phyloP scores from a whole-genome alignment of 2,888 invertebrate species.

The Lithophane ornitopus region DNA sequence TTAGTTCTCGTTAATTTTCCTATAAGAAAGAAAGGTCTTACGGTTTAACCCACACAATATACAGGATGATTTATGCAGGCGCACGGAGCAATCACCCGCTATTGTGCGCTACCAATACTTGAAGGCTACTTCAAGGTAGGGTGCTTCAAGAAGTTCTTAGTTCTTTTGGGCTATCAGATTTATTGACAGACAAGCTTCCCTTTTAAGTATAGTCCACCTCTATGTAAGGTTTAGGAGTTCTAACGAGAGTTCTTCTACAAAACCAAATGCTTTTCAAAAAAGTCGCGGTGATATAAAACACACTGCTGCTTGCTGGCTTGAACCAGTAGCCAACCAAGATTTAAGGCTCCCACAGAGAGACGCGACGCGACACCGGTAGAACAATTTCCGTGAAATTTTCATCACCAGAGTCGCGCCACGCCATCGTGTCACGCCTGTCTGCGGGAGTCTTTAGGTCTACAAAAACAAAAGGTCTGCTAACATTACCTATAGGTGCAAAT shows the following conservation, averaged over 20 bases:
- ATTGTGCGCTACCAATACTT: slow-evolving; percentile 77
- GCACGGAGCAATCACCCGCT: slow-evolving; percentile 84
- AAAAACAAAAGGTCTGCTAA: not conserved
- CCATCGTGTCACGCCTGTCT: no score
- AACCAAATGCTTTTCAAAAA: not conserved
- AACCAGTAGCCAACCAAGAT: no score
- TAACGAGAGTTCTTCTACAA: not conserved
- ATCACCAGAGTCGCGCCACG: no score
- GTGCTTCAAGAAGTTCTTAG: slow-evolving; percentile 33
- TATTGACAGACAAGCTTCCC: not conserved
- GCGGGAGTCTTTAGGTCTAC: no score
- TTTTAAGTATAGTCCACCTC: not conserved
- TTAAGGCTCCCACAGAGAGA: no score
- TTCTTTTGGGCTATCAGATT: slow-evolving; percentile 39
- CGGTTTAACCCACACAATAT: slow-evolving; percentile 60
- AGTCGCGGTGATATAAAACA: not conserved
- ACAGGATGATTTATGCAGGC: slow-evolving; percentile 84
- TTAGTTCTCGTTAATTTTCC: slow-evolving; percentile 12
- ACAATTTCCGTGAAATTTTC: no score
- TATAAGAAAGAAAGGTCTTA: slow-evolving; percentile 19
- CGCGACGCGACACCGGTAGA: no score
- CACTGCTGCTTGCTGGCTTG: no score
- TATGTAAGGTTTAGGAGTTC: not conserved
- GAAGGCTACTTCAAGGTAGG: slow-evolving; percentile 36
- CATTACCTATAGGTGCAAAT: not conserved